These are phyloP conservation scores for Nudaria mundana DNA, from an alignment of 2,888 invertebrate genomes.

Conservation along the genomic window DNA sequence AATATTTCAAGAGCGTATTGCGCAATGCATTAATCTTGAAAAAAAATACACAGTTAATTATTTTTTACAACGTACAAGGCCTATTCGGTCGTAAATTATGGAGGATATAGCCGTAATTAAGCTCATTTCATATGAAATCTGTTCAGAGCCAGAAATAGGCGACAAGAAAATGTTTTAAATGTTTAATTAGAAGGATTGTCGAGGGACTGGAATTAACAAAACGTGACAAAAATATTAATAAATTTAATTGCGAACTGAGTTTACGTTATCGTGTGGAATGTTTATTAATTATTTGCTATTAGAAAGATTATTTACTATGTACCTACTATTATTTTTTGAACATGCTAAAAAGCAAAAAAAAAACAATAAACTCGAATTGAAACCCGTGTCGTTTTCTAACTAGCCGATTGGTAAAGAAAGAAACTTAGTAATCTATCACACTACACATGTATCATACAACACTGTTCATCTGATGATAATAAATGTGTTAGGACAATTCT, in stretches of 20 bases:
- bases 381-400: too few relatives aligned
- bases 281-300: constrained; percentile 8
- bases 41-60: constrained; percentile 15
- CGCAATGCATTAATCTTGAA: constrained; percentile 61
- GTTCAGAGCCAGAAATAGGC: constrained; percentile 33
- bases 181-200: constrained; percentile 56
- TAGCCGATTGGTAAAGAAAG: too few relatives aligned
- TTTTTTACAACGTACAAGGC: constrained; percentile 17
- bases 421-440: too few relatives aligned
- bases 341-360: too few relatives aligned
- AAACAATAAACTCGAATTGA: too few relatives aligned
- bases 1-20: constrained; percentile 67
- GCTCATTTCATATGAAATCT: constrained; percentile 33
- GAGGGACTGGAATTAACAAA: constrained; percentile 33
- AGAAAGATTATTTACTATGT: background rate
- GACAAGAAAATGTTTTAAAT: constrained; percentile 37
- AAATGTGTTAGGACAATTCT: too few relatives aligned
- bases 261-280: constrained; percentile 15
- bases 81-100: constrained; percentile 31
- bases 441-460: too few relatives aligned
- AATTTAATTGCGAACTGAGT: constrained; percentile 25
- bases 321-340: constrained; percentile 12
- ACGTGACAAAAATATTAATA: constrained; percentile 51
- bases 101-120: constrained; percentile 35
- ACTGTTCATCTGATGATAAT: too few relatives aligned